Evolutionary conservation across 2,797 vertebrate genomes (phyloP).

Genomic region (Clamator glandarius): DNA sequence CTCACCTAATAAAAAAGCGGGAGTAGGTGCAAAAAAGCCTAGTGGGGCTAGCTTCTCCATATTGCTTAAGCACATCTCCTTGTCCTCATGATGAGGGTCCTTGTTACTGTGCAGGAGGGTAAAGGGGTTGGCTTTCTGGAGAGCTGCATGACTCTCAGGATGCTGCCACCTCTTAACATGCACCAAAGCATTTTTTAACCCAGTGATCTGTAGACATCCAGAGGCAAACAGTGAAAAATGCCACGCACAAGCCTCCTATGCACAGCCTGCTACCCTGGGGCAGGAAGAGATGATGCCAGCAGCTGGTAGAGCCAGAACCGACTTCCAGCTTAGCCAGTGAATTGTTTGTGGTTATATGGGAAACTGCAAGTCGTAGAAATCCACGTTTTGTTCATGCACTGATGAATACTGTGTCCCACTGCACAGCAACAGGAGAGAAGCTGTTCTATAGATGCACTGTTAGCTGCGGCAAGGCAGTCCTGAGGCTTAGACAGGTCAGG

Average conservation of each 20-base stretch:
- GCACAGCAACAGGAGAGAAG: background rate
- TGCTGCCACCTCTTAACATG: background rate
- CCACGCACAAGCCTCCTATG: background rate
- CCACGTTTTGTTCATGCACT: accelerated
- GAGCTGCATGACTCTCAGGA: background rate
- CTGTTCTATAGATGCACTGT: background rate
- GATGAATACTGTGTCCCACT: background rate
- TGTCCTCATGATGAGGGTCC: background rate
- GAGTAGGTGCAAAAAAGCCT: background rate
- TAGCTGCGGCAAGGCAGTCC: background rate
- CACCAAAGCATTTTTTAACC: background rate
- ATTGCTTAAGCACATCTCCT: background rate
- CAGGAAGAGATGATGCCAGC: background rate
- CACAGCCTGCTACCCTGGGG: background rate
- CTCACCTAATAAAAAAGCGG: background rate
- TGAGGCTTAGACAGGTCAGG: background rate
- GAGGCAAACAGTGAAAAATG: background rate
- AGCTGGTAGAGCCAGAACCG: background rate
- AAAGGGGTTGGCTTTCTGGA: background rate
- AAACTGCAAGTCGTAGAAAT: background rate
- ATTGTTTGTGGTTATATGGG: background rate
- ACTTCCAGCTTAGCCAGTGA: background rate
- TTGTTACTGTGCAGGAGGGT: background rate
- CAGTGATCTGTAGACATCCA: background rate
- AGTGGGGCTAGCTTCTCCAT: background rate